Conservation (phyloP, 1,140 invertebrate species). For the Metopolophium dirhodum region DNA sequence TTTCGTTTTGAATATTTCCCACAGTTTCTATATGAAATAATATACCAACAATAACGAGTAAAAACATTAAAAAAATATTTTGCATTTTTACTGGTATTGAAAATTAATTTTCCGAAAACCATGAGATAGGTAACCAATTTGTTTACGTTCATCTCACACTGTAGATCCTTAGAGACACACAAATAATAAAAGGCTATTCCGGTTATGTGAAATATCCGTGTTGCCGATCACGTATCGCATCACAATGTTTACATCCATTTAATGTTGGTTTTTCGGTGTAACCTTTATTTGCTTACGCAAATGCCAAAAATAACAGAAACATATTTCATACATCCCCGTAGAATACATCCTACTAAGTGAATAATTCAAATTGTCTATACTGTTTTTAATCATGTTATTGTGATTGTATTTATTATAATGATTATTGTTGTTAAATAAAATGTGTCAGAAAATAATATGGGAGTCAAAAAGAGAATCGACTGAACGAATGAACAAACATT, state of each 20-base stretch:
- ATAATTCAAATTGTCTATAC: neutral
- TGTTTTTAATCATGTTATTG: neutral
- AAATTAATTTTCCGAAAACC: conserved; percentile 21
- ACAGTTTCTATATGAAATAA: neutral
- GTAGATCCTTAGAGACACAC: neutral
- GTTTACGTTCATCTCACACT: neutral
- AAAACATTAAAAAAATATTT: neutral
- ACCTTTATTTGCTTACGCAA: conserved; percentile 26
- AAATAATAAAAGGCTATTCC: neutral
- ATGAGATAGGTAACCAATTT: neutral
- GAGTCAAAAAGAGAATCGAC: neutral
- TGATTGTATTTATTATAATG: neutral
- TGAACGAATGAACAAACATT: neutral
- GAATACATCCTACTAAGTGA: neutral
- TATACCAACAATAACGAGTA: neutral
- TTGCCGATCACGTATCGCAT: conserved; percentile 47
- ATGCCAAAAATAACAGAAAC: conserved; percentile 9
- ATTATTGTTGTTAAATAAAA: neutral
- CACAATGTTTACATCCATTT: conserved; percentile 25
- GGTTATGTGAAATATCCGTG: neutral
- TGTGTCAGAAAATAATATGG: neutral
- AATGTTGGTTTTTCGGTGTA: neutral
- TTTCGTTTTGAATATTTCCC: neutral
- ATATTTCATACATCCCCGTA: neutral
- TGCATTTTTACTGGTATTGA: neutral